Conservation (phyloP, 2,797 vertebrate genomes). For the Sebastolobus altivelis region DNA sequence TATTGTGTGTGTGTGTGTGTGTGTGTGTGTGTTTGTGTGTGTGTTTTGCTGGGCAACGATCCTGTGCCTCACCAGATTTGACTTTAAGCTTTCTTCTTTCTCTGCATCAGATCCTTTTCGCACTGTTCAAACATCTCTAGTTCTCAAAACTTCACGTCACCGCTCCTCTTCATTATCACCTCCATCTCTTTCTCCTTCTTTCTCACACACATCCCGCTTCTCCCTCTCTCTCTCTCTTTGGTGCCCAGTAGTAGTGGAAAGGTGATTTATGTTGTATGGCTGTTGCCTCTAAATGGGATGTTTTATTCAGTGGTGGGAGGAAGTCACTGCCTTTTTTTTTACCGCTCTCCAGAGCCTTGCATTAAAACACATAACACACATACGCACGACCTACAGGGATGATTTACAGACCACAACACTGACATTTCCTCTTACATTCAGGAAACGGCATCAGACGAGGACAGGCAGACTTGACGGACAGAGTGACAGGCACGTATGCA, state of each 20-base stretch:
- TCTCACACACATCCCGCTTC: background rate
- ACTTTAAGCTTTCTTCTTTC: background rate
- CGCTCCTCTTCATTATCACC: conserved; percentile 31
- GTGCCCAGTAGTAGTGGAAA: conserved; percentile 36
- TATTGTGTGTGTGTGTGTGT: background rate
- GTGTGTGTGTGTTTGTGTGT: background rate
- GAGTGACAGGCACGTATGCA: conserved; percentile 2
- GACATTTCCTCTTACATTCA: conserved; percentile 46
- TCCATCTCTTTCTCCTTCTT: conserved; percentile 9
- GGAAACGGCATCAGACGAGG: conserved; percentile 17
- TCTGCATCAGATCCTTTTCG: conserved; percentile 15
- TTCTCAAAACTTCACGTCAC: conserved; percentile 14
- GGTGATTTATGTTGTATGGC: conserved; percentile 72
- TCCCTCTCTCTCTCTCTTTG: conserved; percentile 19
- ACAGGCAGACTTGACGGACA: background rate
- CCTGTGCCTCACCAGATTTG: background rate
- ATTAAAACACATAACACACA: conserved; percentile 35
- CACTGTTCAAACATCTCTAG: conserved; percentile 6
- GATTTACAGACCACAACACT: conserved; percentile 51
- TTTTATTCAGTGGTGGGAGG: conserved; percentile 78
- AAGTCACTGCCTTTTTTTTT: conserved; percentile 58
- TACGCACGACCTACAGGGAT: conserved; percentile 30
- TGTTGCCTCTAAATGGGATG: conserved; percentile 74
- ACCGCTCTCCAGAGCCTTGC: conserved; percentile 52
- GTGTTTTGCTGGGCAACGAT: background rate